A percentile compares a stretch with the other conserved stretches of the same genome.
phyloP scores from a whole-genome alignment of 2,888 invertebrate species.

The Argynnis bischoffii region DNA sequence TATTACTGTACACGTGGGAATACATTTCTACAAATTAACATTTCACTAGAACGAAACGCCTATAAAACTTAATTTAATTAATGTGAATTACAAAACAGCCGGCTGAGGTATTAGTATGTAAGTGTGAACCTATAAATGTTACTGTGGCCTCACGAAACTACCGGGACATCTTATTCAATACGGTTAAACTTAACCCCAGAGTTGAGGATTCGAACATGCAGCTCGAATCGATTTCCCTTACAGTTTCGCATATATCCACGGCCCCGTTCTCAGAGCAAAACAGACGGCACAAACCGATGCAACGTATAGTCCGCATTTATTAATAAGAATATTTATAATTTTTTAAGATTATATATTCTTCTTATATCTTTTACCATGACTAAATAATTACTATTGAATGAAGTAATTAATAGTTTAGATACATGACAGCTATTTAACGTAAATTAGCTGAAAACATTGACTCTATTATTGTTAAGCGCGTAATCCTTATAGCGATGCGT shows the following conservation, averaged over 20 bases:
- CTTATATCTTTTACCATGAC: too few species aligned
- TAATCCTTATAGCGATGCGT: neutral
- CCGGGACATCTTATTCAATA: conserved; percentile 58
- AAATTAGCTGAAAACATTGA: too few species aligned
- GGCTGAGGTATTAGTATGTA: conserved; percentile 19
- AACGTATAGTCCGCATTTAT: neutral
- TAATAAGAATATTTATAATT: too few species aligned
- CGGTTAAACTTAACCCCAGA: conserved; percentile 66
- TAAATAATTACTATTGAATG: too few species aligned
- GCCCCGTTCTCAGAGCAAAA: conserved; percentile 39
- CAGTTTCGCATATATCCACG: conserved; percentile 69
- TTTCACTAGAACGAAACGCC: neutral
- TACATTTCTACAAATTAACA: conserved; percentile 22
- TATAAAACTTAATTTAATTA: conserved; percentile 24
- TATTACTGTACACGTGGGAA: neutral
- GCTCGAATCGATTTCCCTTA: conserved; percentile 68
- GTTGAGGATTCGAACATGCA: conserved; percentile 65
- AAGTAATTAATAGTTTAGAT: too few species aligned
- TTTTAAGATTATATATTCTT: too few species aligned
- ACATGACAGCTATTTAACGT: neutral
- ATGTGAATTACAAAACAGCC: conserved; percentile 21
- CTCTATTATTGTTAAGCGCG: neutral
- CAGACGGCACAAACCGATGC: conserved; percentile 34
- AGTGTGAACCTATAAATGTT: conserved; percentile 20
- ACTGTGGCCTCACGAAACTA: conserved; percentile 18